phyloP scores from a whole-genome alignment of 37 sponge, comb jelly and placozoan genomes.

The Bolinopsis microptera region DNA sequence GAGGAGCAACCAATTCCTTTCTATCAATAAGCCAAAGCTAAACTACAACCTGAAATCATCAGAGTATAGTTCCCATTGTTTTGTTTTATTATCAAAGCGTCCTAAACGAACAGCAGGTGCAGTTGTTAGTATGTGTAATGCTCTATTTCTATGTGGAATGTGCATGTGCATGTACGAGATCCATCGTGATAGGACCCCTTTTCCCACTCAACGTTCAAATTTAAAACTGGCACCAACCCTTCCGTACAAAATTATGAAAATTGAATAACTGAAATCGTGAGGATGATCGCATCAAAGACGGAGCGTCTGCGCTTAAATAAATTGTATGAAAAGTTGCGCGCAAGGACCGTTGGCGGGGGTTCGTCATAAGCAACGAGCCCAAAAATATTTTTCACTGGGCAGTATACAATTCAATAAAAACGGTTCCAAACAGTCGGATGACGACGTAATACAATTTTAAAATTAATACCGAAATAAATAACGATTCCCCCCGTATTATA shows the following conservation, averaged over 20 bases:
- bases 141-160: too few relatives aligned
- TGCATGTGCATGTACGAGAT: too few relatives aligned
- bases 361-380: not conserved
- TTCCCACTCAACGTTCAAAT: too few relatives aligned
- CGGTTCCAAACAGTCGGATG: not conserved
- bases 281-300: too few relatives aligned
- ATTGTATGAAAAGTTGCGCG: not conserved
- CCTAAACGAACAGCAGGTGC: too few relatives aligned
- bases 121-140: too few relatives aligned
- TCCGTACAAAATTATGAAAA: too few relatives aligned
- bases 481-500: too few relatives aligned
- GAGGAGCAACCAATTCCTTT: not conserved
- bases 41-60: slow-evolving; percentile 9
- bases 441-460: not conserved
- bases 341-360: not conserved
- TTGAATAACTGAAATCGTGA: too few relatives aligned
- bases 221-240: too few relatives aligned
- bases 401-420: not conserved
- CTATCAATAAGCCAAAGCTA: not conserved
- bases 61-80: not conserved
- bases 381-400: not conserved
- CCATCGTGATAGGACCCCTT: too few relatives aligned
- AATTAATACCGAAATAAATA: not conserved
- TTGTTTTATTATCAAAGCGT: too few relatives aligned
- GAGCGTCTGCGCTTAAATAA: not conserved